Evolutionary conservation across 2,888 invertebrate species (phyloP).

Genomic region (Cactoblastis cactorum): DNA sequence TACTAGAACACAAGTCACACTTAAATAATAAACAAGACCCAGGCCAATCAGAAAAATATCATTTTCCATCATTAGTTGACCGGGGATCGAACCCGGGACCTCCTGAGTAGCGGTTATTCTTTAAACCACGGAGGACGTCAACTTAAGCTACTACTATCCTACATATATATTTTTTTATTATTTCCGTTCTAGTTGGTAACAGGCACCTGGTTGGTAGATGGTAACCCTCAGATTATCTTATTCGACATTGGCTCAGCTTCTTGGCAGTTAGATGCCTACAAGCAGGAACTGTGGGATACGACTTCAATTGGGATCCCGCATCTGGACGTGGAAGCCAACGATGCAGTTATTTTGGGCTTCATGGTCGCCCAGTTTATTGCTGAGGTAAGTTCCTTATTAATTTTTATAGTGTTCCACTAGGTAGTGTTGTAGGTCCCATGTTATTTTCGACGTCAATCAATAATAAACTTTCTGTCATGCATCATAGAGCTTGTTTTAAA

Average conservation of each 20-base stretch:
- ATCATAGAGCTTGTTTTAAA: too few species aligned
- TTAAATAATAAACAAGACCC: too few species aligned
- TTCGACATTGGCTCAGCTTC: constrained; percentile 98
- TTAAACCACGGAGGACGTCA: too few species aligned
- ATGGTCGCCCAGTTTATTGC: constrained; percentile 95
- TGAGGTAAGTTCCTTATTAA: constrained; percentile 79
- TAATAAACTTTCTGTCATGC: too few species aligned
- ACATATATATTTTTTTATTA: too few species aligned
- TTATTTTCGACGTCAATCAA: too few species aligned
- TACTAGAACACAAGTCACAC: too few species aligned
- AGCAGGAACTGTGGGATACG: constrained; percentile 94
- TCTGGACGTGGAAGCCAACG: constrained; percentile 96
- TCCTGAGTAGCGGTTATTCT: too few species aligned
- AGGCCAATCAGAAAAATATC: too few species aligned
- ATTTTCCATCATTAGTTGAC: too few species aligned
- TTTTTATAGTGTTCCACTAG: not conserved
- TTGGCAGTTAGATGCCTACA: constrained; percentile 97
- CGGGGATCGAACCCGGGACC: too few species aligned
- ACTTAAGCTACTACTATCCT: too few species aligned
- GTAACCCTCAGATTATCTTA: constrained; percentile 98
- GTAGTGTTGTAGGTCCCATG: not conserved
- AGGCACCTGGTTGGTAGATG: constrained; percentile 99
- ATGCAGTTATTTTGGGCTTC: constrained; percentile 97
- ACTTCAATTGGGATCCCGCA: constrained; percentile 93
- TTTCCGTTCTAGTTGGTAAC: constrained; percentile 55